phyloP scores from a whole-genome alignment of 2,113 vertebrate genomes.

The Acrocephalus arundinaceus region DNA sequence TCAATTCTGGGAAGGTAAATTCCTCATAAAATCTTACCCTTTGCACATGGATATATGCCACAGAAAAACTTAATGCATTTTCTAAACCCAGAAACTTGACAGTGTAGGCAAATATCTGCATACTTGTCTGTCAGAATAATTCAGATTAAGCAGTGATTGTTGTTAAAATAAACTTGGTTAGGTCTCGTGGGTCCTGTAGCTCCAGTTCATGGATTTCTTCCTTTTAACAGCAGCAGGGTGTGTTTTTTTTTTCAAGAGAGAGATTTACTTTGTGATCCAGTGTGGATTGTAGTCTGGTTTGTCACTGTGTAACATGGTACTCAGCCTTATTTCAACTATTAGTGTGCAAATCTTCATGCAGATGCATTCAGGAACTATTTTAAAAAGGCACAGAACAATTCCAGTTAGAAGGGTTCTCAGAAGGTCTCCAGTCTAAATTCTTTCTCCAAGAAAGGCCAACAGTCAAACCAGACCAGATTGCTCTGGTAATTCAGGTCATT shows the following conservation, averaged over 20 bases:
- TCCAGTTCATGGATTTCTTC: neutral
- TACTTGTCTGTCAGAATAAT: neutral
- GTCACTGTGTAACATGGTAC: neutral
- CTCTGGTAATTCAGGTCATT: neutral
- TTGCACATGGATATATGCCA: neutral
- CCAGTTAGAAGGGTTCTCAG: neutral
- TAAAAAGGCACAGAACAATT: neutral
- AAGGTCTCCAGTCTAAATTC: neutral
- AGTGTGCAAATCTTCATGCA: neutral
- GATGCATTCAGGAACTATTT: neutral
- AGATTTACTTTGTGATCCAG: neutral
- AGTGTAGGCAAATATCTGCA: neutral
- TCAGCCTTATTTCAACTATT: neutral
- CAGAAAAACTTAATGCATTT: neutral
- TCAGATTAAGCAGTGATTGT: neutral
- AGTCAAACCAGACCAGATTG: neutral
- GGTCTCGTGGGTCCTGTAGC: neutral
- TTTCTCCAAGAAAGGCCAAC: neutral
- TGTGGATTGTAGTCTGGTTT: neutral
- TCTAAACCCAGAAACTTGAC: neutral
- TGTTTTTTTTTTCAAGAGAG: neutral
- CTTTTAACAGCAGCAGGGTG: neutral
- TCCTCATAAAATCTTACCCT: neutral
- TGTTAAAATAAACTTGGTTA: neutral
- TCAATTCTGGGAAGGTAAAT: neutral